Conservation (phyloP, 1,140 invertebrate species). For the Drosophila sp. region DNA sequence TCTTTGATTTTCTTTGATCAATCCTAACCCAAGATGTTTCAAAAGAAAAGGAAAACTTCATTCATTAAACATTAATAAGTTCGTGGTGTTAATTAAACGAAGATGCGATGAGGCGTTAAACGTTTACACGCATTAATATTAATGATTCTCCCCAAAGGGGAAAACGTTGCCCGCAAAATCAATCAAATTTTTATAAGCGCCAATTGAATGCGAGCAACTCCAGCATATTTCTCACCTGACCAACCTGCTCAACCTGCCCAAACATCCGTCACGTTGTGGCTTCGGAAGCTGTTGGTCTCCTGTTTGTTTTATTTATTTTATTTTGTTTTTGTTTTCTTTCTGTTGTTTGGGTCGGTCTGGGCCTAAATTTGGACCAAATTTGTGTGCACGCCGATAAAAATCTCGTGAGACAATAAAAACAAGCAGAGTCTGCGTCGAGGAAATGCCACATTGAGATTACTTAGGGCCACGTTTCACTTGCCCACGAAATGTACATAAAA, state of each 20-base stretch:
- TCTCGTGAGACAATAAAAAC: conserved; percentile 62
- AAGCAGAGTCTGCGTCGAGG: conserved; percentile 28
- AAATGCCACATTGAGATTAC: conserved; percentile 51
- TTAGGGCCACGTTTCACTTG: conserved; percentile 39
- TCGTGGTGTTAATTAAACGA: conserved; percentile 32
- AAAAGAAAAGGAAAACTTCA: conserved; percentile 4
- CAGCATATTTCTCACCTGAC: conserved; percentile 35
- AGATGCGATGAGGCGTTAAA: conserved; percentile 47
- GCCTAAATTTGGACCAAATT: conserved; percentile 46
- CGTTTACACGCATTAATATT: conserved; percentile 69
- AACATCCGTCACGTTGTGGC: conserved; percentile 5
- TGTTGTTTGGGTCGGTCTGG: conserved; percentile 19
- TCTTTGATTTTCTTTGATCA: conserved; percentile 21
- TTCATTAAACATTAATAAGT: conserved; percentile 1
- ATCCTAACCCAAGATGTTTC: background rate
- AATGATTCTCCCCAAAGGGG: conserved; percentile 15
- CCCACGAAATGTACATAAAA: conserved; percentile 43
- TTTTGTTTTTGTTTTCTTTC: background rate
- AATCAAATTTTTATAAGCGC: conserved; percentile 51
- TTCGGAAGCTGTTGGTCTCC: conserved; percentile 9
- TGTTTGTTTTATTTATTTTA: conserved; percentile 22
- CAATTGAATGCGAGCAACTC: conserved; percentile 43
- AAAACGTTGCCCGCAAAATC: conserved; percentile 35
- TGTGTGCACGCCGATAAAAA: conserved; percentile 60
- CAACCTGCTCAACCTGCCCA: too few species aligned